phyloP scores from a whole-genome alignment of 2,113 vertebrate species.

The Tapirus terrestris region DNA sequence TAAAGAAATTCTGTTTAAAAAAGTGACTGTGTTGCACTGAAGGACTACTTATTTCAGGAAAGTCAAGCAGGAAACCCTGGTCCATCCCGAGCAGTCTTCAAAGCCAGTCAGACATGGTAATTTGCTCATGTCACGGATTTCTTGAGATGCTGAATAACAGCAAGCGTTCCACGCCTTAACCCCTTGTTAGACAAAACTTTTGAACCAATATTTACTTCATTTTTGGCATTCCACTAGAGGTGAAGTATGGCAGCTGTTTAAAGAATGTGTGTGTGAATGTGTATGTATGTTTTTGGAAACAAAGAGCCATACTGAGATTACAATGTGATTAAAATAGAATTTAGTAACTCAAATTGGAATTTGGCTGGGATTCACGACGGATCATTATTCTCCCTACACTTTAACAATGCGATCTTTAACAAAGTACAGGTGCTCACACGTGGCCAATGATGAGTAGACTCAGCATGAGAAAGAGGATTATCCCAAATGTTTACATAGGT shows the following conservation, averaged over 20 bases:
- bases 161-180: neutral
- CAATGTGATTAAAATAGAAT: slow-evolving; percentile 16
- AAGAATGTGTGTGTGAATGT: neutral
- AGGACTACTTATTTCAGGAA: neutral
- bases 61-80: neutral
- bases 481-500: neutral
- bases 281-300: slow-evolving; percentile 34
- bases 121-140: slow-evolving; percentile 17
- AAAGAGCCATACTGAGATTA: slow-evolving; percentile 35
- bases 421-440: neutral
- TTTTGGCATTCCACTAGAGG: neutral
- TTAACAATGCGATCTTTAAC: neutral
- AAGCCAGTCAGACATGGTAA: slow-evolving; percentile 10
- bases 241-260: neutral
- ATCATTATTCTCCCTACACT: neutral
- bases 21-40: neutral
- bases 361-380: neutral
- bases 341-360: slow-evolving; percentile 2
- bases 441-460: neutral
- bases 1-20: neutral
- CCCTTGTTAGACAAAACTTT: neutral
- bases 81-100: neutral
- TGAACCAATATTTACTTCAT: neutral
- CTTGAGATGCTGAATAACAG: slow-evolving; percentile 13
- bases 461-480: neutral